Conservation (phyloP, 1,140 invertebrate species). For the Euura lappo region DNA sequence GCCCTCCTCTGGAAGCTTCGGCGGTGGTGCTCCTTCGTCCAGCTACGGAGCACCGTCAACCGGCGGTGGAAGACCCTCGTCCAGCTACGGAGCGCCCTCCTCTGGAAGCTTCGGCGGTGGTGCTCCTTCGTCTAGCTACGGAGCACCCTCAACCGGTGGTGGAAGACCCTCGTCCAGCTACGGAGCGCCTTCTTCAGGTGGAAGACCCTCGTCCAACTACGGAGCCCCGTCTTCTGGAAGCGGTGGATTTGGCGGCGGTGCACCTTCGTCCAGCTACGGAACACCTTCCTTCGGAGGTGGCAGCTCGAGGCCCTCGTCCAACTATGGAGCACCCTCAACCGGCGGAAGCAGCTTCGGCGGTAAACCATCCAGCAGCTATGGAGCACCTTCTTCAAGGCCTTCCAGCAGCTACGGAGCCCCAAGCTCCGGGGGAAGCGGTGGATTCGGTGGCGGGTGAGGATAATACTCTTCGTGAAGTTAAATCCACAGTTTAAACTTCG, state of each 20-base stretch:
- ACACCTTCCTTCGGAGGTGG: conserved; percentile 37
- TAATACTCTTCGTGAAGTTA: too few relatives aligned
- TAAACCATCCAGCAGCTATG: conserved; percentile 57
- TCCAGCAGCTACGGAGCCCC: conserved; percentile 38
- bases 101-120: conserved; percentile 52
- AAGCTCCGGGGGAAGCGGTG: conserved; percentile 28
- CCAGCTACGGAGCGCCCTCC: conserved; percentile 41
- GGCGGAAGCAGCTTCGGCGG: conserved; percentile 47
- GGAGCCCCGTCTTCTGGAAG: conserved; percentile 38
- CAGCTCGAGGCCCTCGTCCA: conserved; percentile 20
- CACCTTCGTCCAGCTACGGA: conserved; percentile 55
- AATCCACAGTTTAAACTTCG: too few relatives aligned
- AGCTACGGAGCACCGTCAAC: conserved; percentile 48
- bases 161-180: conserved; percentile 38
- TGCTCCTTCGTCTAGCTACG: conserved; percentile 35
- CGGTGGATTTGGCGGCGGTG: conserved; percentile 30
- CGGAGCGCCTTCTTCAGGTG: conserved; percentile 44
- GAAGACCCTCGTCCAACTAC: conserved; percentile 52
- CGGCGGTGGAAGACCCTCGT: conserved; percentile 43
- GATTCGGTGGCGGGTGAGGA: conserved; percentile 49
- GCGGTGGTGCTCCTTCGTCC: conserved; percentile 37
- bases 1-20: conserved; percentile 48
- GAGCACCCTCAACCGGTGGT: conserved; percentile 43
- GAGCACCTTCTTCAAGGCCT: conserved; percentile 24
- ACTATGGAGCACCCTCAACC: conserved; percentile 46